phyloP scores from a whole-genome alignment of 2,113 vertebrate genomes.

The Steatornis caripensis region DNA sequence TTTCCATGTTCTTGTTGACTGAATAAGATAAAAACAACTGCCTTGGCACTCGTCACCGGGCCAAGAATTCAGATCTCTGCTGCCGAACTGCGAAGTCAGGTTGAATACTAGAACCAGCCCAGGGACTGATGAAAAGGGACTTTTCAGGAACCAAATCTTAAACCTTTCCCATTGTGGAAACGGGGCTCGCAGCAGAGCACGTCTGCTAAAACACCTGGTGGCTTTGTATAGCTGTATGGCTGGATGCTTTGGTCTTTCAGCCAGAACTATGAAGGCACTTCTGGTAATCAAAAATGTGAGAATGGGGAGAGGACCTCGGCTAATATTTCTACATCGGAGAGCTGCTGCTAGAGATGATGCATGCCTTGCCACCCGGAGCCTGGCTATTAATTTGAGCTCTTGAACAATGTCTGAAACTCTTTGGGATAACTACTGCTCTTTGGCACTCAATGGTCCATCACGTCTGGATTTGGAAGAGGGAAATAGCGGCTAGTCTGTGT shows the following conservation, averaged over 20 bases:
- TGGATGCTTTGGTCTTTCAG: neutral
- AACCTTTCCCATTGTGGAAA: neutral
- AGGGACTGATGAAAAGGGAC: neutral
- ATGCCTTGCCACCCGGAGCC: neutral
- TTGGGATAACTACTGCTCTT: neutral
- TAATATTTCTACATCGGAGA: neutral
- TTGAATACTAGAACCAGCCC: neutral
- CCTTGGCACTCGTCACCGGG: slow-evolving; percentile 56
- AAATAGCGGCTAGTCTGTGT: neutral
- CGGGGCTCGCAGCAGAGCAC: neutral
- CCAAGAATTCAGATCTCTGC: slow-evolving; percentile 49
- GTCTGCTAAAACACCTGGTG: neutral
- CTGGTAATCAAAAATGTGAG: neutral
- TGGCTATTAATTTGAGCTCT: neutral
- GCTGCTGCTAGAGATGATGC: neutral
- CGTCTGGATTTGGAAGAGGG: neutral
- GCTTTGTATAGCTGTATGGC: neutral
- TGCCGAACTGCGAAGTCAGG: neutral
- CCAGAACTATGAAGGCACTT: neutral
- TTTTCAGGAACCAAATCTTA: neutral
- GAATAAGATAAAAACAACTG: slow-evolving; percentile 76
- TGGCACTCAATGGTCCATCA: neutral
- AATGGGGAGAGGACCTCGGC: neutral
- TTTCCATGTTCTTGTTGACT: slow-evolving; percentile 79
- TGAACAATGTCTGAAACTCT: neutral